Percentiles rank a stretch among this genome's conserved stretches.
phyloP scores from a whole-genome alignment of 2,113 vertebrate genomes.

The Myotis brandtii region DNA sequence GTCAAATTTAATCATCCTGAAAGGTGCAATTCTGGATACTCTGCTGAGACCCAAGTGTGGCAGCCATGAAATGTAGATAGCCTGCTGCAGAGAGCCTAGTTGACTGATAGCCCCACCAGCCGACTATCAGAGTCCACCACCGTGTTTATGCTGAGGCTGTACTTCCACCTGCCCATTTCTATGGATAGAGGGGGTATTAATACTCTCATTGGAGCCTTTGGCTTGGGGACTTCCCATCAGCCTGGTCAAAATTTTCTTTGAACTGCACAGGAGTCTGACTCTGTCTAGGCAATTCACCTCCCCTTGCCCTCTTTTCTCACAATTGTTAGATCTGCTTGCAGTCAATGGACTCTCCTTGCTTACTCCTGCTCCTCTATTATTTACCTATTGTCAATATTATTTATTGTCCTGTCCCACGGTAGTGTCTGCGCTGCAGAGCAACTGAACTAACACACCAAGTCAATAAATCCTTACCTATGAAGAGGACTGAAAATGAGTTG shows the following conservation, averaged over 20 bases:
- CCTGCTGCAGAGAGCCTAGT: not conserved
- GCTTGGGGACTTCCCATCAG: not conserved
- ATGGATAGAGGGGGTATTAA: too few species aligned
- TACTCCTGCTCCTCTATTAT: not conserved
- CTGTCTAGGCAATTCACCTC: rapidly evolving
- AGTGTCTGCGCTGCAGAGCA: not conserved
- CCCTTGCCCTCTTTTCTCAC: not conserved
- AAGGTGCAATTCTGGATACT: not conserved
- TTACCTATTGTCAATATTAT: not conserved
- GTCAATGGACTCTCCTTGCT: not conserved
- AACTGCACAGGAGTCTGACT: not conserved
- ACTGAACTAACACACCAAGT: not conserved
- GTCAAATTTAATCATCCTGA: not conserved
- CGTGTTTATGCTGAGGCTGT: rapidly evolving
- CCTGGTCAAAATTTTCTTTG: not conserved
- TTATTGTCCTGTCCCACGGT: not conserved
- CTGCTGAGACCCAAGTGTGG: not conserved
- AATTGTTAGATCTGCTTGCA: not conserved
- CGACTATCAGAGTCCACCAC: not conserved
- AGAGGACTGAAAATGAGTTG: not conserved
- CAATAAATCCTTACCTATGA: not conserved
- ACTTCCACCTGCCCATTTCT: not conserved
- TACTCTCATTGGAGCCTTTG: not conserved
- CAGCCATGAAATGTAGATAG: not conserved
- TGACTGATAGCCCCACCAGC: not conserved